Conservation (phyloP, 2,888 invertebrate genomes). For the Hybos culiciformis region DNA sequence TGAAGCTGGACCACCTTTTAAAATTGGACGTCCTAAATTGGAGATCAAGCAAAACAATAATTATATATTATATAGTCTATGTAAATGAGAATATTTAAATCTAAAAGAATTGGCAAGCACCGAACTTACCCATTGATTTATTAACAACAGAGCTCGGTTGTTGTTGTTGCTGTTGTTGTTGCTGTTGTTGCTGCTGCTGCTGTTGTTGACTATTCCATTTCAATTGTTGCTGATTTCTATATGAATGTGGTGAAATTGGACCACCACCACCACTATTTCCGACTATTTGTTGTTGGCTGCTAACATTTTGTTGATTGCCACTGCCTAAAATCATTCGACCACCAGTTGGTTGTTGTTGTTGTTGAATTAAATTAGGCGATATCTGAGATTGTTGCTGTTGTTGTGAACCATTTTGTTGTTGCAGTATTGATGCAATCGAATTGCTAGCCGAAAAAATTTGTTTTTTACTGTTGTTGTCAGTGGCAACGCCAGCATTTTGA, state of each 20-base stretch:
- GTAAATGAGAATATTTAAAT: not conserved
- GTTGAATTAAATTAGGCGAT: slow-evolving; percentile 7
- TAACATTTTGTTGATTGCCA: slow-evolving; percentile 17
- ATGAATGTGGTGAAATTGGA: slow-evolving; percentile 1
- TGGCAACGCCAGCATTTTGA: no score
- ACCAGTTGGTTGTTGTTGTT: slow-evolving; percentile 15
- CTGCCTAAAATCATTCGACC: slow-evolving; percentile 31
- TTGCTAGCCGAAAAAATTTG: no score
- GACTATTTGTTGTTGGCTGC: slow-evolving; percentile 13
- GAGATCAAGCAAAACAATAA: not conserved
- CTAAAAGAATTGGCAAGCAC: not conserved
- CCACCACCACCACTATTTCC: not conserved
- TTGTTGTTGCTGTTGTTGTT: slow-evolving; percentile 4
- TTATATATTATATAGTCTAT: slow-evolving; percentile 1
- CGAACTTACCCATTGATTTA: slow-evolving; percentile 25
- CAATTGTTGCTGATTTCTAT: slow-evolving; percentile 12
- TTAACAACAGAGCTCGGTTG: not conserved
- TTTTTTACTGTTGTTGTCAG: no score
- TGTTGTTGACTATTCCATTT: slow-evolving; percentile 12
- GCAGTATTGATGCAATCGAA: slow-evolving; percentile 7
- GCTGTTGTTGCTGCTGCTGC: not conserved
- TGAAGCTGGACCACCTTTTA: slow-evolving; percentile 26
- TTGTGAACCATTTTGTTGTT: slow-evolving; percentile 17
- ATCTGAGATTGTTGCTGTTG: slow-evolving; percentile 19
- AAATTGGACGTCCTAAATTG: slow-evolving; percentile 30